Conservation (phyloP, 2,113 vertebrate species). For the Hemicordylus capensis region DNA sequence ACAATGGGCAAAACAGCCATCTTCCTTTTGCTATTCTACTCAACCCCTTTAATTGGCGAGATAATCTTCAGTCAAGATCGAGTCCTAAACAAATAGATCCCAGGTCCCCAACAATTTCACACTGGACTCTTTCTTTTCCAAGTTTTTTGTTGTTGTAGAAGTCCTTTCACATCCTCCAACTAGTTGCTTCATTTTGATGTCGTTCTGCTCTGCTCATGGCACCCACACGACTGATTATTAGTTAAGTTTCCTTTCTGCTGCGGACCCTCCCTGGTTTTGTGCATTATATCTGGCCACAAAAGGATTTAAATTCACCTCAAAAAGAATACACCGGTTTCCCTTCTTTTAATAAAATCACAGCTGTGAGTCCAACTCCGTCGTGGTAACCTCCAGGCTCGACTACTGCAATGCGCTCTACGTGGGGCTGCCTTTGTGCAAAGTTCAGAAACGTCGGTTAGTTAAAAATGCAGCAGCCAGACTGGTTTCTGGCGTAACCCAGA, state of each 20-base stretch:
- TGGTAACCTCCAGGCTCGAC: too few relatives aligned
- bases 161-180: neutral
- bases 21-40: neutral
- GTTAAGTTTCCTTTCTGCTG: neutral
- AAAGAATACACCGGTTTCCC: too few relatives aligned
- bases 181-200: neutral
- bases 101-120: neutral
- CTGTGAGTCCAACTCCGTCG: too few relatives aligned
- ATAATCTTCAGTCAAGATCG: neutral
- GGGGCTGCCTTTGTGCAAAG: too few relatives aligned
- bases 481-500: too few relatives aligned
- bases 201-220: neutral
- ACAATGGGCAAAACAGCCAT: neutral
- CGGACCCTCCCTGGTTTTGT: too few relatives aligned
- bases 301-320: neutral
- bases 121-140: neutral
- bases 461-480: too few relatives aligned
- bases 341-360: too few relatives aligned
- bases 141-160: neutral
- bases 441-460: too few relatives aligned
- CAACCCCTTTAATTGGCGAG: neutral
- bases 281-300: neutral
- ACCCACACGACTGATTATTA: too few relatives aligned
- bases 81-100: neutral
- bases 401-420: too few relatives aligned